Evolutionary conservation across 2,888 invertebrate species (phyloP), one percentile per base, ranked within the genome.

Genomic region (Schizaphis graminum): DNA sequence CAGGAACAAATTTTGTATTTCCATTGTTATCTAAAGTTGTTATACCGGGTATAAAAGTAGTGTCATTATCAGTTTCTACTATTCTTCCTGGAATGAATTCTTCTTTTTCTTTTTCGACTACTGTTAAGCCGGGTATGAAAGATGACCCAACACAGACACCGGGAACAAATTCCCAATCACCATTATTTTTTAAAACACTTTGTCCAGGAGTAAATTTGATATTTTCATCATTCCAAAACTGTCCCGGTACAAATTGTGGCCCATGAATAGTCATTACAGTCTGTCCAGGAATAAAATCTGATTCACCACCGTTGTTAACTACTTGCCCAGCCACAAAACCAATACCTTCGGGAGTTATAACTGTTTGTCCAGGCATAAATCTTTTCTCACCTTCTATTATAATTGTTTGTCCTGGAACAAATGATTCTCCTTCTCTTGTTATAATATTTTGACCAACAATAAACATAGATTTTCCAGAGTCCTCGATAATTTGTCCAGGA

Each of bases 151-250:
- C 96, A 0, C 97, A 97, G 96, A 98, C 97, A 13, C 98, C 98
- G 1, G 98, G 97, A 1, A 97, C 96, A 95, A 97, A 97, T 95
- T 97, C 97, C 0, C 96, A 96, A 10, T 97, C 97, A 90, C 96
- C 96, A 95, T 97, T 96, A 1, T 97, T 97, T 95, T 97, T 97
- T 0, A 97, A 97, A 95, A 97, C 97, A 95, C 97, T 97, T 96
- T 98, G 97, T 10, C 98, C 98, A 7, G 98, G 97, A n/a, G 98
- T 97, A 95, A 98, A 98, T 95, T 97, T 97, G 95, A 97, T 92
- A 49, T 92, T 95, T 84, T 95, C 94, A 44, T 95, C 94, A 61
- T 96, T 95, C 49, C 95, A 94, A 94, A 97, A 95, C 96, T 97
- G 97, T 10, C 97, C 97, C 3, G 97, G 97, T 92, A 97, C 96